Evolutionary conservation across 2,888 invertebrate genomes (phyloP).

Genomic region (Loripinus fragilis): DNA sequence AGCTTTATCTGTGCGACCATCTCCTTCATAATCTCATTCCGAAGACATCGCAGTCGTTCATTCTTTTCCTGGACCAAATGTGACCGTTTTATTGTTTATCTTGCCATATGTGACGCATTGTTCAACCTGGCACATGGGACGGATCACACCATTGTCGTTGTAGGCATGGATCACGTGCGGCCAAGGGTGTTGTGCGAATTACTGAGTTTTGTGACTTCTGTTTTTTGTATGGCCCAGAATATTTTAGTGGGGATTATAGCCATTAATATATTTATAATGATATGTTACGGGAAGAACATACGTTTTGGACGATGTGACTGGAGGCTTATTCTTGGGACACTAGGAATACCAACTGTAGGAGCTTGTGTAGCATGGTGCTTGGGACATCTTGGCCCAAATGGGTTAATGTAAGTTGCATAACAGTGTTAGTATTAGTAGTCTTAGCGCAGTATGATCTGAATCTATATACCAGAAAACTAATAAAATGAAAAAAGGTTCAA

Average conservation of each 20-base stretch:
- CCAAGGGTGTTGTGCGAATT: background rate
- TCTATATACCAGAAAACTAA: no score
- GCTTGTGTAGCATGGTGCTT: no score
- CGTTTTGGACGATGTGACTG: background rate
- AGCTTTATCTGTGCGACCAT: background rate
- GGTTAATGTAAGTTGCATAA: no score
- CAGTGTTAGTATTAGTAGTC: no score
- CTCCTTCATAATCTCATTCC: background rate
- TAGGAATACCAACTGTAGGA: no score
- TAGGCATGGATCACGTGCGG: background rate
- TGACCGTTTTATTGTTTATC: background rate
- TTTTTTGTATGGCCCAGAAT: background rate
- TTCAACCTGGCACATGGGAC: background rate
- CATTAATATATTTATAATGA: background rate
- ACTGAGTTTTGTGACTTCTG: background rate
- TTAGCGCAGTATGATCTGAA: no score
- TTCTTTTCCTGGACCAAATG: conserved; percentile 15
- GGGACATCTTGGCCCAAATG: no score
- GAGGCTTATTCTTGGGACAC: background rate
- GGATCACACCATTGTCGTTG: background rate
- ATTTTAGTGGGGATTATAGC: background rate
- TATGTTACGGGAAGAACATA: background rate
- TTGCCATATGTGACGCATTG: background rate
- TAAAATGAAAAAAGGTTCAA: no score
- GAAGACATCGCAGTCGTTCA: background rate